These are phyloP conservation scores for Dicentrarchus labrax DNA, from an alignment of 2,113 vertebrate species.

Conservation along the genomic window DNA sequence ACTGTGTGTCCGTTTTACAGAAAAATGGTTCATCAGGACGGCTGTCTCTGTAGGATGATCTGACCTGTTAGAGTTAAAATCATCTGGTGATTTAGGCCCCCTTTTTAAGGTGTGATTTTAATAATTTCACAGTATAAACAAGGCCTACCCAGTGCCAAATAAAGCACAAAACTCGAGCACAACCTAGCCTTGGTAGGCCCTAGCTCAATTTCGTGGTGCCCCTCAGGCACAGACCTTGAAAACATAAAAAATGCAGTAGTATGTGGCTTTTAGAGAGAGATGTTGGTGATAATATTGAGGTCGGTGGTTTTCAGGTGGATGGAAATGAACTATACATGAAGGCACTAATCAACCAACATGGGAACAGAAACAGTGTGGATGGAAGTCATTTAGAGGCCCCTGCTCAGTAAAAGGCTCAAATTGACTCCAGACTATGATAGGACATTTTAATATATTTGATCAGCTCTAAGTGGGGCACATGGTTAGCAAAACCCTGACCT, in stretches of 20 bases:
- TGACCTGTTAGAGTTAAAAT: not conserved
- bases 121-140: not conserved
- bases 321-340: not conserved
- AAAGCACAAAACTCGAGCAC: not conserved
- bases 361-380: not conserved
- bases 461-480: not conserved
- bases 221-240: not conserved
- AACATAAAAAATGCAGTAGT: not conserved
- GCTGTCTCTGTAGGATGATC: not conserved
- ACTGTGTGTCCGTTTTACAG: not conserved
- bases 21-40: not conserved
- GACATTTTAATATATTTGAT: not conserved
- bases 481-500: not conserved
- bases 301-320: not conserved
- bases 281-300: not conserved
- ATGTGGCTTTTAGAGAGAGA: not conserved
- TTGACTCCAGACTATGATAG: not conserved
- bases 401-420: not conserved
- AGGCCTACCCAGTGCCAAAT: not conserved
- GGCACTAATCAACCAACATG: not conserved
- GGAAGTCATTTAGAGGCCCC: not conserved
- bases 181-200: not conserved
- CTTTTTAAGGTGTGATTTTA: not conserved
- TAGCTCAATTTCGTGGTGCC: not conserved
- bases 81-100: not conserved